Conservation (phyloP, 1,140 invertebrate species). For the Trachymyrmex septentrionalis region DNA sequence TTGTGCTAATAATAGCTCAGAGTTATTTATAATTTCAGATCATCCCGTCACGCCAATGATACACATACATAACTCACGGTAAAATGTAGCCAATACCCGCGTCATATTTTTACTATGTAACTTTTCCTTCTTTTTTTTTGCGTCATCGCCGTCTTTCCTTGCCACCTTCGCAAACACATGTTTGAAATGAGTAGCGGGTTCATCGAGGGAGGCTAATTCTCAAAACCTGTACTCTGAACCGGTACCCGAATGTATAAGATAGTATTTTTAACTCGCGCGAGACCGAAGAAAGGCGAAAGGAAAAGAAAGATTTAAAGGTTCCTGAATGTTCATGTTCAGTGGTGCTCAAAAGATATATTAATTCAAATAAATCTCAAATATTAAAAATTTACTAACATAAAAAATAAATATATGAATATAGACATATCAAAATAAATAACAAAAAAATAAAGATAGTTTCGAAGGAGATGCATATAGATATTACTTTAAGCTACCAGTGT, state of each 20-base stretch:
- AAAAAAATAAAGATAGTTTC: neutral
- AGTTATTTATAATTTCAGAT: constrained; percentile 63
- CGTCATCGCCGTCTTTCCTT: neutral
- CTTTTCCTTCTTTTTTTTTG: neutral
- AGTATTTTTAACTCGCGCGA: constrained; percentile 72
- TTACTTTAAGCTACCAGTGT: neutral
- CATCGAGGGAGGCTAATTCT: constrained; percentile 57
- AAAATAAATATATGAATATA: neutral
- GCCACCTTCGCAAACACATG: neutral
- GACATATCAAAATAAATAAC: too few species aligned
- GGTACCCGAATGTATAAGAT: constrained; percentile 50
- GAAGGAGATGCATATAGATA: neutral
- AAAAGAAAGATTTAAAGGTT: constrained; percentile 74
- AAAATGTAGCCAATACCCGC: constrained; percentile 26
- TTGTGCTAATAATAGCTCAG: constrained; percentile 55
- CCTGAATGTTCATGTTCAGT: constrained; percentile 52
- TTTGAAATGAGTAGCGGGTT: constrained; percentile 39
- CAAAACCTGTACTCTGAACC: constrained; percentile 59
- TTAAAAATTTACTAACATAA: neutral
- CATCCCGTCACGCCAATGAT: constrained; percentile 6
- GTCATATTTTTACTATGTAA: constrained; percentile 36
- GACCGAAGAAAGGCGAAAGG: constrained; percentile 51
- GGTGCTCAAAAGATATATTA: constrained; percentile 44
- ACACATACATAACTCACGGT: constrained; percentile 23
- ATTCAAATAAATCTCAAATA: neutral